phyloP scores from a whole-genome alignment of 2,113 vertebrate genomes.

The Ameiurus melas region DNA sequence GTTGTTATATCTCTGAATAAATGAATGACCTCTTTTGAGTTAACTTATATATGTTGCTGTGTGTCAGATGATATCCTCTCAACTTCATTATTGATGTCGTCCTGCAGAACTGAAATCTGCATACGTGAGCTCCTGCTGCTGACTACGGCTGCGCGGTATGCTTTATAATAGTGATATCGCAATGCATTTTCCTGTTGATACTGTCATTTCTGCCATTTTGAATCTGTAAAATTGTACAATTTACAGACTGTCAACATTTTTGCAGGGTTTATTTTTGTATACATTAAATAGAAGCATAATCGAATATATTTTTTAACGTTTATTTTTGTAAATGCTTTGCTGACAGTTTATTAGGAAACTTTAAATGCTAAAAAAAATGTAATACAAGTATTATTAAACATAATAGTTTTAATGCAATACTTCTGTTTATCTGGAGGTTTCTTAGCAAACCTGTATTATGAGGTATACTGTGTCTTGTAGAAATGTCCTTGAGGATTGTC shows the following conservation, averaged over 20 bases:
- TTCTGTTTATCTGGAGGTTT: too few species aligned
- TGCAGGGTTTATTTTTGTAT: neutral
- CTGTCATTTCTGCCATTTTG: neutral
- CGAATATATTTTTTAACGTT: neutral
- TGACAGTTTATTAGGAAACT: neutral
- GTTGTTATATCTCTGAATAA: neutral
- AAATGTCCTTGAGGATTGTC: neutral
- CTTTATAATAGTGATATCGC: neutral
- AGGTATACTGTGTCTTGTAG: neutral
- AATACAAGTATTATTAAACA: neutral
- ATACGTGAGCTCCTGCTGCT: neutral
- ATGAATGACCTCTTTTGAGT: neutral
- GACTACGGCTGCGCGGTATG: neutral
- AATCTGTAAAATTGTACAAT: neutral
- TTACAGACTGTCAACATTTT: neutral
- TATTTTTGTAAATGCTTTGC: neutral
- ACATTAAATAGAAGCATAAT: too few species aligned
- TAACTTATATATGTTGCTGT: neutral
- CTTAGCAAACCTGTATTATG: too few species aligned
- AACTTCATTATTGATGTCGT: neutral
- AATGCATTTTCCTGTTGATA: neutral
- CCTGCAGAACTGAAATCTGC: neutral
- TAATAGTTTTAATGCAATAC: neutral
- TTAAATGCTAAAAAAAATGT: neutral
- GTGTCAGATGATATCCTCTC: neutral